Evolutionary conservation across 2,888 invertebrate species (phyloP).

Genomic region (Leptura quadrifasciata): DNA sequence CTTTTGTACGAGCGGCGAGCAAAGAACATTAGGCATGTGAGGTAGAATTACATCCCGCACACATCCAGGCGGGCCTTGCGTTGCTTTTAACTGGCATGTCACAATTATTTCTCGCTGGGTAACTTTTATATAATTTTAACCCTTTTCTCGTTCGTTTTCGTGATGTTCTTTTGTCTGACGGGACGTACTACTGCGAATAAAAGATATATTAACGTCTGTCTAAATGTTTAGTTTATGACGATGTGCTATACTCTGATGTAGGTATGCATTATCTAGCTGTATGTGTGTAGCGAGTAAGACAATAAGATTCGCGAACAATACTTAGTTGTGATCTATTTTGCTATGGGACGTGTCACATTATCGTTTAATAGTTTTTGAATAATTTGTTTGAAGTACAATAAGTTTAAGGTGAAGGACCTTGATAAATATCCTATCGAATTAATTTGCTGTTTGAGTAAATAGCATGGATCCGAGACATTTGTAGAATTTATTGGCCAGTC

Average conservation of each 20-base stretch:
- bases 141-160: slow-evolving; percentile 61
- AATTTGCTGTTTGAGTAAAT: too few relatives aligned
- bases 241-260: slow-evolving; percentile 21
- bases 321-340: slow-evolving; percentile 5
- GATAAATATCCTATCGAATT: too few relatives aligned
- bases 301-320: slow-evolving; percentile 7
- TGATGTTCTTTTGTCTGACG: slow-evolving; percentile 56
- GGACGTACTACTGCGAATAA: slow-evolving; percentile 37
- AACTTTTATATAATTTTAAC: slow-evolving; percentile 65
- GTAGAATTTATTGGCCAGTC: too few relatives aligned
- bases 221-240: slow-evolving; percentile 36
- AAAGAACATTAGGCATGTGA: slow-evolving; percentile 36
- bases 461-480: too few relatives aligned
- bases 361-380: too few relatives aligned
- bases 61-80: slow-evolving; percentile 30
- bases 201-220: slow-evolving; percentile 42
- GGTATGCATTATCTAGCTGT: slow-evolving; percentile 24
- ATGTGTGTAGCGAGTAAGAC: background rate
- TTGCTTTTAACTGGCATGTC: slow-evolving; percentile 61
- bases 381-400: too few relatives aligned
- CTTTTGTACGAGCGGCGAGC: slow-evolving; percentile 23
- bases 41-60: slow-evolving; percentile 37
- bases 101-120: slow-evolving; percentile 64
- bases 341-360: background rate
- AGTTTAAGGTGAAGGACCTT: too few relatives aligned